These are phyloP conservation scores for Drosophila fuyamai DNA, from an alignment of 1,140 invertebrate species.

Conservation along the genomic window DNA sequence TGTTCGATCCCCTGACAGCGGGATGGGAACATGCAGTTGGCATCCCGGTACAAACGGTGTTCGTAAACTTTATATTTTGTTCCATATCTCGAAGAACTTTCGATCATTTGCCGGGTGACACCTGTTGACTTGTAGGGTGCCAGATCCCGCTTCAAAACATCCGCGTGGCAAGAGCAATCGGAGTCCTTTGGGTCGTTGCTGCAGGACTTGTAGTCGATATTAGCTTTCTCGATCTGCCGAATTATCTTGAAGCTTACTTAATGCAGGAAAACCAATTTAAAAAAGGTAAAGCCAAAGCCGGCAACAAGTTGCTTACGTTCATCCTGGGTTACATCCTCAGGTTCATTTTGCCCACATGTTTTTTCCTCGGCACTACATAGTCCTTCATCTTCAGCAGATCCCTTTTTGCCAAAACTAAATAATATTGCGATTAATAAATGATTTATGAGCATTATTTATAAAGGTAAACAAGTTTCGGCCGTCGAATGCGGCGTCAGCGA, in stretches of 20 bases:
- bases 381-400: background rate
- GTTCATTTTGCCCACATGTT: background rate
- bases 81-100: slow-evolving; percentile 87
- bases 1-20: slow-evolving; percentile 96
- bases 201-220: slow-evolving; percentile 46
- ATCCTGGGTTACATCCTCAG: background rate
- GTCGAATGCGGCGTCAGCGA: background rate
- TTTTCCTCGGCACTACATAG: slow-evolving; percentile 15
- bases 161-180: slow-evolving; percentile 88
- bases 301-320: slow-evolving; percentile 42
- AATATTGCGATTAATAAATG: slow-evolving; percentile 38
- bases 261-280: background rate
- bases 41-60: slow-evolving; percentile 92
- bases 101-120: slow-evolving; percentile 89
- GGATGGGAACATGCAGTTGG: slow-evolving; percentile 95
- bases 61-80: slow-evolving; percentile 91
- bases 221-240: slow-evolving; percentile 71
- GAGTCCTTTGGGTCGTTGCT: slow-evolving; percentile 45
- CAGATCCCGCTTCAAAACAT: slow-evolving; percentile 90
- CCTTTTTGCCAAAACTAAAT: slow-evolving; percentile 15
- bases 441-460: slow-evolving; percentile 41
- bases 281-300: background rate
- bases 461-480: slow-evolving; percentile 32
- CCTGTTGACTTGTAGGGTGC: slow-evolving; percentile 87
- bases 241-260: slow-evolving; percentile 45